These are phyloP conservation scores for Lerema accius DNA, from an alignment of 1,140 invertebrate genomes.

Conservation along the genomic window DNA sequence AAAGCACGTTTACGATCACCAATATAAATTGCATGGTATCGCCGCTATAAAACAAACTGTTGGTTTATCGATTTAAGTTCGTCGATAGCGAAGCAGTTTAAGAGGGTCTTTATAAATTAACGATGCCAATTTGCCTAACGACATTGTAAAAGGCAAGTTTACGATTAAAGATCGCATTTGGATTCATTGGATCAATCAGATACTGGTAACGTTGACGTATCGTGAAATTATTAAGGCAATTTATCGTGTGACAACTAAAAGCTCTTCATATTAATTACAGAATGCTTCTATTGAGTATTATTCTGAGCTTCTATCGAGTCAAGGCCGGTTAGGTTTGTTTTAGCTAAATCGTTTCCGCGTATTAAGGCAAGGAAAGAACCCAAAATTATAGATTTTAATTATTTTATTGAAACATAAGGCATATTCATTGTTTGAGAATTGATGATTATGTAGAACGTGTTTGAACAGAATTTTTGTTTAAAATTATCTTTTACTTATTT, in stretches of 20 bases:
- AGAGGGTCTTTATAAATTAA: slow-evolving; percentile 77
- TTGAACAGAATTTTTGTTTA: too few relatives aligned
- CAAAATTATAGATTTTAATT: too few relatives aligned
- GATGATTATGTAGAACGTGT: too few relatives aligned
- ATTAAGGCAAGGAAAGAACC: too few relatives aligned
- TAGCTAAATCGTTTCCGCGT: slow-evolving; percentile 38
- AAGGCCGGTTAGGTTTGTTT: slow-evolving; percentile 41
- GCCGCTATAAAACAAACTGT: slow-evolving; percentile 75
- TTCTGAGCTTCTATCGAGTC: too few relatives aligned
- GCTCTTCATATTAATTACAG: slow-evolving; percentile 66
- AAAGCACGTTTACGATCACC: slow-evolving; percentile 63
- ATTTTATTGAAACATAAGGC: too few relatives aligned
- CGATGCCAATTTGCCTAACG: slow-evolving; percentile 80
- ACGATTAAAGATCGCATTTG: slow-evolving; percentile 64
- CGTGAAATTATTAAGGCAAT: slow-evolving; percentile 34
- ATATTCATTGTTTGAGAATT: too few relatives aligned
- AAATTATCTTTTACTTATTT: too few relatives aligned
- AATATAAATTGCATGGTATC: slow-evolving; percentile 72
- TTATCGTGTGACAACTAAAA: slow-evolving; percentile 18
- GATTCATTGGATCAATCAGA: slow-evolving; percentile 11
- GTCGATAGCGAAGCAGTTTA: slow-evolving; percentile 74
- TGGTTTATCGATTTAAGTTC: slow-evolving; percentile 78
- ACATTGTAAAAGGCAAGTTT: slow-evolving; percentile 80
- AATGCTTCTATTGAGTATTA: slow-evolving; percentile 60
- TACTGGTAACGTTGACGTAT: slow-evolving; percentile 33